Evolutionary conservation across 2,888 invertebrate species (phyloP).

Genomic region (Cataglyphis rosenhaueri): DNA sequence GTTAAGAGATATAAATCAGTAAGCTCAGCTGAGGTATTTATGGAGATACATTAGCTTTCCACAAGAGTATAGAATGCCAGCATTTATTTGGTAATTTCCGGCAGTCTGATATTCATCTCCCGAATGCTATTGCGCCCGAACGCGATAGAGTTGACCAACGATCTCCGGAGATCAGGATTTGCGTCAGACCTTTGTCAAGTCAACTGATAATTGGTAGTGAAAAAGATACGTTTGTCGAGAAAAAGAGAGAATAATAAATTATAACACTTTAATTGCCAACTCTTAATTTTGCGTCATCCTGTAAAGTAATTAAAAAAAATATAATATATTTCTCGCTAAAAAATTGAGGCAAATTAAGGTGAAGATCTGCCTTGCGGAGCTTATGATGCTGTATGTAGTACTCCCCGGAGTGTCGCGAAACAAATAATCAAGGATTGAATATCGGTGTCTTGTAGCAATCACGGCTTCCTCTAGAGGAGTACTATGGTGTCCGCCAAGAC

Average conservation of each 20-base stretch:
- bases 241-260: background rate
- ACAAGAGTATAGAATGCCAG: constrained; percentile 51
- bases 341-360: constrained; percentile 3
- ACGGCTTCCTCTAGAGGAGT: constrained; percentile 52
- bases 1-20: constrained; percentile 56
- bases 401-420: constrained; percentile 7
- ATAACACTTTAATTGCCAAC: constrained; percentile 1
- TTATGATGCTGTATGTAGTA: background rate
- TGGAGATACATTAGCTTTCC: constrained; percentile 53
- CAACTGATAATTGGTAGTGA: constrained; percentile 21
- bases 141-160: constrained; percentile 42
- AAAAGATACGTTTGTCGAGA: background rate
- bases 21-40: constrained; percentile 44
- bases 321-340: background rate
- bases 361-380: background rate
- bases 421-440: constrained; percentile 71
- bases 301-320: background rate
- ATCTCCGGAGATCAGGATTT: constrained; percentile 29
- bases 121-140: constrained; percentile 36
- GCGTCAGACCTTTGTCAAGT: constrained; percentile 48
- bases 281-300: background rate
- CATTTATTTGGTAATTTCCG: constrained; percentile 57
- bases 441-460: constrained; percentile 67
- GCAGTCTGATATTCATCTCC: constrained; percentile 50
- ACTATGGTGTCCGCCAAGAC: constrained; percentile 59